A percentile compares a stretch with the other conserved stretches of the same genome.
Evolutionary conservation across 2,797 vertebrate species (phyloP).

Genomic region (Notamacropus eugenii): DNA sequence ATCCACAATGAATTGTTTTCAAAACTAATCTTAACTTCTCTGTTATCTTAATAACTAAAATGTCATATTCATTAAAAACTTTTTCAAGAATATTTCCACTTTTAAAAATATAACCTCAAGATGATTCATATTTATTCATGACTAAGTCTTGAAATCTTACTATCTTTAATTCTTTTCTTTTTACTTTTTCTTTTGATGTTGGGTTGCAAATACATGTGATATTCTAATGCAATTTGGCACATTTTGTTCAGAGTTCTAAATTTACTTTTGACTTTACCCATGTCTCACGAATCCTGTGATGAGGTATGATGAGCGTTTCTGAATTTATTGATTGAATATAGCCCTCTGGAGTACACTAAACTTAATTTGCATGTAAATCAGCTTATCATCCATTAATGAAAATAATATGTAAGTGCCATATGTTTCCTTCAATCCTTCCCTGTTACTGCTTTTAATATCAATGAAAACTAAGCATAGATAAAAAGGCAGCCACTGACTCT

Average conservation of each 20-base stretch:
- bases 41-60: not conserved
- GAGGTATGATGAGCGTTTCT: not conserved
- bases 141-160: not conserved
- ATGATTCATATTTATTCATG: not conserved
- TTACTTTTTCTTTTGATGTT: not conserved
- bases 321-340: slow-evolving; percentile 46
- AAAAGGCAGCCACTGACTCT: slow-evolving; percentile 42
- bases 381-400: slow-evolving; percentile 49
- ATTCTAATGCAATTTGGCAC: not conserved
- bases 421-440: slow-evolving; percentile 52
- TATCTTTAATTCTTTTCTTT: not conserved
- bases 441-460: slow-evolving; percentile 8
- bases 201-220: not conserved
- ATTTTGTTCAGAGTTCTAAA: not conserved
- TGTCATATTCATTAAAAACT: not conserved
- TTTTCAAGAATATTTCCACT: not conserved
- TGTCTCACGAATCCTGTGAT: not conserved
- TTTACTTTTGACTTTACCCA: not conserved
- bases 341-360: not conserved
- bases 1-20: not conserved
- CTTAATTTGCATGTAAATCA: slow-evolving; percentile 47
- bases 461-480: slow-evolving; percentile 54
- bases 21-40: not conserved
- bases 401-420: slow-evolving; percentile 20
- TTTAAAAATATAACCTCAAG: not conserved